Base-by-base conservation (phyloP, 2,113 vertebrate species). In the Panurus biarmicus region DNA sequence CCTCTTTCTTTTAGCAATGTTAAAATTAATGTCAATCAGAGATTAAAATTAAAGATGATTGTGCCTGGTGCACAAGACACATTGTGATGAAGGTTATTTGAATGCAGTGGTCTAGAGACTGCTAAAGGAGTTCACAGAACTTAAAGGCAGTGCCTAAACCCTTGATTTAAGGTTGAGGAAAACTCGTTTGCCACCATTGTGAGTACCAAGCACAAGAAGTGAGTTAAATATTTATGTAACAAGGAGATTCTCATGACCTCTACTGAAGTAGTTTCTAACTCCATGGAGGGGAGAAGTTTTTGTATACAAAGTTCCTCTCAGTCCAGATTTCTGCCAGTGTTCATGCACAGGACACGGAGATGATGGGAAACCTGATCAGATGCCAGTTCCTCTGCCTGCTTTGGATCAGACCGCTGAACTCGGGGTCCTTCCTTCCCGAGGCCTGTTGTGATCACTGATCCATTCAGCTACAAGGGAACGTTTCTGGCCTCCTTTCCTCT, bases 401-500 rank as follows among this genome's bases (percentile, higher is more conserved):
- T 80, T 53, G 45, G 23, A 21, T 62, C 28, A 42, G 35, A 2
- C 28, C 54, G 58, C 57, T 85, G 57, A 47, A 6, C 57, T 88
- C 0, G 0, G 16, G 25, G 26, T 74, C 62, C 47, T 17, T n/a
- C 0, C n/a, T 76, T 83, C 64, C 33, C 6, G 6, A 36, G 36
- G 47, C 19, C 51, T n/a, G 3, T 29, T 74, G 47, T 67, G 44
- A 31, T 76, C 60, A 11, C 15, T n/a, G 35, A 29, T 58, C 31
- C 4, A 0, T 61, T 79, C 58, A 51, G 22, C 71, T 31, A 18
- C 31, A 60, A 48, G 12, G 22, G 24, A 48, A 51, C 28, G 3
- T 57, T 60, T 48, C 45, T 64, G 56, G 7, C 47, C 23, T 74
- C 21, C 22, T 66, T 60, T 57, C 8, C 54, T 35, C 26, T 73